Percentiles rank a stretch among this genome's conserved stretches.
phyloP scores from a whole-genome alignment of 2,797 vertebrate genomes.

The Ctenopoma kingsleyae region DNA sequence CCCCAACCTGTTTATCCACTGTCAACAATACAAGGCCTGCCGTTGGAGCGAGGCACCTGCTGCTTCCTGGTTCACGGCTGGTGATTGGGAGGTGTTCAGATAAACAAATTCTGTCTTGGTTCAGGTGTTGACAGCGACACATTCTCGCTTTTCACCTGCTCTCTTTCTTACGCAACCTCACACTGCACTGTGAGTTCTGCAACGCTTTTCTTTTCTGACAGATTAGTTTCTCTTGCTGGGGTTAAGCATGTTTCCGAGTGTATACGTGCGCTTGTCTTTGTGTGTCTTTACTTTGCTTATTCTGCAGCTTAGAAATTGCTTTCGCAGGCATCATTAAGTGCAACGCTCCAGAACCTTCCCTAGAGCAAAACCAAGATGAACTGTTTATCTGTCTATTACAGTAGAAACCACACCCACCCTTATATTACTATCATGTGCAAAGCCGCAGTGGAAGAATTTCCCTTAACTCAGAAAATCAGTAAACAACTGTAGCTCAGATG shows the following conservation, averaged over 20 bases:
- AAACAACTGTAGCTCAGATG: slow-evolving; percentile 48
- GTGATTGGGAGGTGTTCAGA: slow-evolving; percentile 64
- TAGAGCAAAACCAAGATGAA: slow-evolving; percentile 41
- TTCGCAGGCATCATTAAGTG: slow-evolving; percentile 51
- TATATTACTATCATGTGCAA: slow-evolving; percentile 6
- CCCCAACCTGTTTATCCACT: slow-evolving; percentile 87
- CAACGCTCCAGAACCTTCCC: slow-evolving; percentile 27
- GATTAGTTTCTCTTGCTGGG: slow-evolving; percentile 30
- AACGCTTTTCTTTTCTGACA: slow-evolving; percentile 13
- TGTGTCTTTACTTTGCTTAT: slow-evolving; percentile 60
- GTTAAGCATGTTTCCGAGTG: slow-evolving; percentile 41
- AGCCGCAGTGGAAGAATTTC: slow-evolving; percentile 43
- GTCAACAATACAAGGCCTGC: slow-evolving; percentile 72
- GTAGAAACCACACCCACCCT: slow-evolving; percentile 40
- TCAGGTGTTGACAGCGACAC: slow-evolving; percentile 75
- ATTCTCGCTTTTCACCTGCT: slow-evolving; percentile 77
- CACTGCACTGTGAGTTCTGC: slow-evolving; percentile 21
- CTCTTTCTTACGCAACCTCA: slow-evolving; percentile 72
- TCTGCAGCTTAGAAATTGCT: slow-evolving; percentile 62
- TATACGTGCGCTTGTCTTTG: slow-evolving; percentile 25
- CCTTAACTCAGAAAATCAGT: slow-evolving; percentile 35
- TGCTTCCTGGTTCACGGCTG: slow-evolving; percentile 83
- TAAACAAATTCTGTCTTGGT: slow-evolving; percentile 75
- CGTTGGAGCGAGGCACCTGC: slow-evolving; percentile 85
- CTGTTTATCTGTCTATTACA: slow-evolving; percentile 57